Evolutionary conservation across 2,797 vertebrate species (phyloP).

Genomic region (Diglossa cyanea): DNA sequence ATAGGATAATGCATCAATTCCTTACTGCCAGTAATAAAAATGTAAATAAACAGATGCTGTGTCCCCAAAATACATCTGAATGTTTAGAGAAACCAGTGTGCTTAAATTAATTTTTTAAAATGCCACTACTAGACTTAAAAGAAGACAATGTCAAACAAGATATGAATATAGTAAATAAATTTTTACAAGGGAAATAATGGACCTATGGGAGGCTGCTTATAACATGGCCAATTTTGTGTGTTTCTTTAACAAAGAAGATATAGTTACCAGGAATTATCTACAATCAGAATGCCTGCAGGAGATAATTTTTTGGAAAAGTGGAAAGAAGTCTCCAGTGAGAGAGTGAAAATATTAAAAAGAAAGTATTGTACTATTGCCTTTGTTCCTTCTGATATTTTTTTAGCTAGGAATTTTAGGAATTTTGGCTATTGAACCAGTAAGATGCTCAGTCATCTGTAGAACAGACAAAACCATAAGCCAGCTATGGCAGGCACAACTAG

Average conservation of each 20-base stretch:
- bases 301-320: neutral
- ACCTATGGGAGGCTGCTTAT: neutral
- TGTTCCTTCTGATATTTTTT: neutral
- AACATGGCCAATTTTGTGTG: neutral
- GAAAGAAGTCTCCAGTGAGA: neutral
- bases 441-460: neutral
- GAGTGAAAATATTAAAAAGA: neutral
- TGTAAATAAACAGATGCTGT: neutral
- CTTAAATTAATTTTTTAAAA: neutral
- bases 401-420: neutral
- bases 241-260: neutral
- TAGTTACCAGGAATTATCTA: neutral
- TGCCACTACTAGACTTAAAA: neutral
- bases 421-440: neutral
- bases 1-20: neutral
- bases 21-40: neutral
- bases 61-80: neutral
- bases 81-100: neutral
- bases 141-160: neutral
- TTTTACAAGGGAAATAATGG: neutral
- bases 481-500: neutral
- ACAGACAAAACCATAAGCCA: neutral
- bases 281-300: neutral
- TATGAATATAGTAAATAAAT: neutral
- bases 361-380: neutral